phyloP scores from a whole-genome alignment of 2,888 invertebrate species.

The Andrena marginata region DNA sequence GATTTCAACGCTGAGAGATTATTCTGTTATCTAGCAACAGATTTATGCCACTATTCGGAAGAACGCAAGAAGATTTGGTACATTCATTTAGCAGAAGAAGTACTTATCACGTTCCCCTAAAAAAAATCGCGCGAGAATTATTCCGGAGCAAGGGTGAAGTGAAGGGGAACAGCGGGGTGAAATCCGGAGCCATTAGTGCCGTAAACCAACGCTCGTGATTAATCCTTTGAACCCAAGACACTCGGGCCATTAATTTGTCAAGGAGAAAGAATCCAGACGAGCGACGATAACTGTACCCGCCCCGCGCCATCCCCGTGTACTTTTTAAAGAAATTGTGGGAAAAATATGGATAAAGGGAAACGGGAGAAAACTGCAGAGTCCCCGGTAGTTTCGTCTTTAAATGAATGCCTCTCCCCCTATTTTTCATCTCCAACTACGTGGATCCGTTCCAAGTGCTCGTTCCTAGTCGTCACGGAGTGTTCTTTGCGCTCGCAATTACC shows the following conservation, averaged over 20 bases:
- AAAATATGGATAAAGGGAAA: slow-evolving; percentile 3
- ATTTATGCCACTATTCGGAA: no score
- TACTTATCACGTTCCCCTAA: no score
- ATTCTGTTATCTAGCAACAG: not conserved
- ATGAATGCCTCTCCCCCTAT: not conserved
- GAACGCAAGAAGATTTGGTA: no score
- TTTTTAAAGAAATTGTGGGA: not conserved
- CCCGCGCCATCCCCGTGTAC: not conserved
- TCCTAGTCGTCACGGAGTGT: not conserved
- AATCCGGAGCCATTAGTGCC: not conserved
- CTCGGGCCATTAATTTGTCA: not conserved
- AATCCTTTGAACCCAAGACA: not conserved
- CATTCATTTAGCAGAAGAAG: no score
- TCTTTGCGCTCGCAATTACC: slow-evolving; percentile 22
- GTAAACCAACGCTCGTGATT: not conserved
- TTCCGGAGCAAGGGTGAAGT: not conserved
- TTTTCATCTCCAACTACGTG: not conserved
- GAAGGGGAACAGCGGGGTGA: not conserved
- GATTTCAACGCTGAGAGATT: not conserved
- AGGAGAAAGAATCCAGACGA: not conserved
- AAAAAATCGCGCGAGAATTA: not conserved
- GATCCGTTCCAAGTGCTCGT: not conserved
- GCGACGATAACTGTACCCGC: not conserved
- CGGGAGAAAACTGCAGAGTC: slow-evolving; percentile 8
- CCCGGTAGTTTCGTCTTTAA: not conserved